Evolutionary conservation across 2,113 vertebrate genomes (phyloP).

Genomic region (Vulpes ferrilata): DNA sequence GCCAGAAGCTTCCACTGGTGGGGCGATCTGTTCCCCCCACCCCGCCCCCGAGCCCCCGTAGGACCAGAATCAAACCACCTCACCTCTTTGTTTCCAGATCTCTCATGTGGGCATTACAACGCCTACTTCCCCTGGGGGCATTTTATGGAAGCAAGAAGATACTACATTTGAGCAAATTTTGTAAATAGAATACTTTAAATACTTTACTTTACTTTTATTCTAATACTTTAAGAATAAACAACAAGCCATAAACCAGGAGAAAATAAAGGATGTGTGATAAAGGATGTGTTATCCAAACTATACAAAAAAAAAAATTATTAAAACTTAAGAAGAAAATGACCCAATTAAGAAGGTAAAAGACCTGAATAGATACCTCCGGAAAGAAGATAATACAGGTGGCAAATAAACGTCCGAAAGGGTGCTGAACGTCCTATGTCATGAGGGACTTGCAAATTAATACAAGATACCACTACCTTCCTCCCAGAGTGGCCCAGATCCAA

Average conservation of each 20-base stretch:
- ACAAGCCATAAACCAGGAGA: neutral
- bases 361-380: neutral
- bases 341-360: neutral
- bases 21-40: neutral
- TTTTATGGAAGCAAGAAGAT: neutral
- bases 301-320: neutral
- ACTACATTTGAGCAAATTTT: neutral
- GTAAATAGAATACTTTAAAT: neutral
- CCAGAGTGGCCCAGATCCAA: neutral
- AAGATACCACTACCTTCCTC: neutral
- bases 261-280: neutral
- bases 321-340: neutral
- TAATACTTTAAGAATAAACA: constrained; percentile 33
- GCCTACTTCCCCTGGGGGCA: neutral
- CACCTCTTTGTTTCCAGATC: neutral
- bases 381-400: neutral
- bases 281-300: neutral
- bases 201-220: too few species aligned
- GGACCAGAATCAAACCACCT: neutral
- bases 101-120: neutral
- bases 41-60: neutral
- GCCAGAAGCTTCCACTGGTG: too few species aligned
- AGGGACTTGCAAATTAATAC: neutral
- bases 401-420: neutral
- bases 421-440: neutral